Percentiles rank a stretch among this genome's conserved stretches.
phyloP scores from a whole-genome alignment of 2,888 invertebrate species.

The Drosophila prostipennis region DNA sequence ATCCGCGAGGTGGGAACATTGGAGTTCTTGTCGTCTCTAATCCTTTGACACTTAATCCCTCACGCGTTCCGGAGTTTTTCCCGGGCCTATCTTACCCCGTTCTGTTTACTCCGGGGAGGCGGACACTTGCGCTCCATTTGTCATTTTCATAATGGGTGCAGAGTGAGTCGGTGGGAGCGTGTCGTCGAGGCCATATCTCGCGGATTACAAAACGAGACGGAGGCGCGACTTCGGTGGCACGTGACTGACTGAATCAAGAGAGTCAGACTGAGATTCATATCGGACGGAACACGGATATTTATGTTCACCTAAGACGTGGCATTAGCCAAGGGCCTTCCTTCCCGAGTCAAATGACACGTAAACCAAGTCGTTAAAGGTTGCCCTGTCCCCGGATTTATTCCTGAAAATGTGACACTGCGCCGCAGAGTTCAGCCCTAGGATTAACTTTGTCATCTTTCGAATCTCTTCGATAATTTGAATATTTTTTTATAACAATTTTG shows the following conservation, averaged over 20 bases:
- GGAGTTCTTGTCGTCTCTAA: slow-evolving; percentile 55
- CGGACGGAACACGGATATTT: slow-evolving; percentile 59
- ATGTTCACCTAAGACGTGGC: slow-evolving; percentile 59
- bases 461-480: background rate
- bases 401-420: slow-evolving; percentile 21
- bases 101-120: slow-evolving; percentile 12
- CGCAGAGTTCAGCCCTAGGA: slow-evolving; percentile 6
- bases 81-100: slow-evolving; percentile 35
- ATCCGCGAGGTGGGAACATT: slow-evolving; percentile 15
- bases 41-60: slow-evolving; percentile 68
- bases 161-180: slow-evolving; percentile 65
- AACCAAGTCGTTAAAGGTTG: slow-evolving; percentile 59
- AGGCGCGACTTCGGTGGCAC: slow-evolving; percentile 38
- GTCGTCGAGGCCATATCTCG: slow-evolving; percentile 52
- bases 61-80: slow-evolving; percentile 50
- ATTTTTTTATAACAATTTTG: too few species aligned
- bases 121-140: slow-evolving; percentile 69
- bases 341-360: slow-evolving; percentile 62
- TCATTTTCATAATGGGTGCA: slow-evolving; percentile 74
- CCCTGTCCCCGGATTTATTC: slow-evolving; percentile 20
- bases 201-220: slow-evolving; percentile 57
- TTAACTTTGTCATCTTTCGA: background rate
- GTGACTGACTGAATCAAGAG: slow-evolving; percentile 31
- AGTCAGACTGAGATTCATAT: slow-evolving; percentile 58
- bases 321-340: slow-evolving; percentile 46